Conservation (phyloP, 2,888 invertebrate species). For the Odiellus spinosus region DNA sequence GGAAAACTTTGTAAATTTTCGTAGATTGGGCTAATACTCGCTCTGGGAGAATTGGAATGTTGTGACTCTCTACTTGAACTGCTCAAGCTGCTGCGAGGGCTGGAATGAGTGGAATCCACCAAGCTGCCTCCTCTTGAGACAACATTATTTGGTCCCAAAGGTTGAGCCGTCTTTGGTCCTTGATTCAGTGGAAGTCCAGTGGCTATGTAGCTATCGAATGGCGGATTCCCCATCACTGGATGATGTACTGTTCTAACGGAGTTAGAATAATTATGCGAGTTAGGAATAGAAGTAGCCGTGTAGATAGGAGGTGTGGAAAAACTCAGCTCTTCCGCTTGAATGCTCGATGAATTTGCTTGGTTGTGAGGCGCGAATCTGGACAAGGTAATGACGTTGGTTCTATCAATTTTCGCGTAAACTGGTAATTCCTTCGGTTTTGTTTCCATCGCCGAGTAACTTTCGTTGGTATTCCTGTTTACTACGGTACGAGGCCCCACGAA, state of each 20-base stretch:
- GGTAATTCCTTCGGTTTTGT: neutral
- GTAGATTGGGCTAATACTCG: constrained; percentile 14
- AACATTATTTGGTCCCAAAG: constrained; percentile 8
- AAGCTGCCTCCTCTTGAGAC: constrained; percentile 7
- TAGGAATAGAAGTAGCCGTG: constrained; percentile 4
- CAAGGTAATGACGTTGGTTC: constrained; percentile 55
- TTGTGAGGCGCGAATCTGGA: constrained; percentile 36
- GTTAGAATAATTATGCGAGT: constrained; percentile 4
- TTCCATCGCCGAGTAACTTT: neutral
- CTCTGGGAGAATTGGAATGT: constrained; percentile 14
- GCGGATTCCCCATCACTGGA: neutral
- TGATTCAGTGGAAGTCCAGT: constrained; percentile 6
- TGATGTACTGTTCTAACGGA: constrained; percentile 1
- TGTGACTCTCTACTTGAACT: constrained; percentile 17
- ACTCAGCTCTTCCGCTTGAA: no score
- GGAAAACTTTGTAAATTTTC: constrained; percentile 12
- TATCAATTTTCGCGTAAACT: constrained; percentile 5
- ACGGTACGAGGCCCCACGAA: neutral
- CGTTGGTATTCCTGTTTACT: neutral
- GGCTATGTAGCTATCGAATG: neutral
- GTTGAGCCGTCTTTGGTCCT: constrained; percentile 4
- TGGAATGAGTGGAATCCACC: constrained; percentile 15
- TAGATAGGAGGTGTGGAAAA: constrained; percentile 1
- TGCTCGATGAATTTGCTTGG: constrained; percentile 1
- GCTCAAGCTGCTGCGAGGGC: constrained; percentile 16